phyloP scores from a whole-genome alignment of 2,113 vertebrate genomes.

The Poecile atricapillus region DNA sequence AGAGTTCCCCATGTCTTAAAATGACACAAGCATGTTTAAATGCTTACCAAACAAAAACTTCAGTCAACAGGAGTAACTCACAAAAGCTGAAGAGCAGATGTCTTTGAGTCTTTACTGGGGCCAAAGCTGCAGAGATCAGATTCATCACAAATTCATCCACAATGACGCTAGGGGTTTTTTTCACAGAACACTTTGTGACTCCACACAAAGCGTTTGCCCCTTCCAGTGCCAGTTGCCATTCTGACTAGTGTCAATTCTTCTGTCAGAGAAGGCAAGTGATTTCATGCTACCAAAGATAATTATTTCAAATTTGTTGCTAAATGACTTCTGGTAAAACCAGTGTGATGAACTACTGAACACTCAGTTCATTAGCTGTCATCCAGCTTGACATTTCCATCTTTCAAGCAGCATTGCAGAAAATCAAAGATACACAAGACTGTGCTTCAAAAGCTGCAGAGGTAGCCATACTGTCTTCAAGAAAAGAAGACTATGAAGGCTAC shows the following conservation, averaged over 20 bases:
- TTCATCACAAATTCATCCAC: background rate
- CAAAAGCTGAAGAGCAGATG: background rate
- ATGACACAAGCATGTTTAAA: background rate
- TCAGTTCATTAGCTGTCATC: constrained; percentile 69
- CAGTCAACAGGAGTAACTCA: background rate
- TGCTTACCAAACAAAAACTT: background rate
- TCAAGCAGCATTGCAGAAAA: constrained; percentile 71
- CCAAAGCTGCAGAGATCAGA: background rate
- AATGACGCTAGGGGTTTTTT: background rate
- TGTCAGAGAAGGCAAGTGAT: constrained; percentile 57
- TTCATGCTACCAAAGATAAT: constrained; percentile 63
- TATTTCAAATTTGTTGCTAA: constrained; percentile 31
- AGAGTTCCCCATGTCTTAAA: background rate
- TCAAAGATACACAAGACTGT: constrained; percentile 45
- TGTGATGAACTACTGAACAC: constrained; percentile 69
- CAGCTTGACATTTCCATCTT: constrained; percentile 71
- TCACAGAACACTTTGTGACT: background rate
- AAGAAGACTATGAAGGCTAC: constrained; percentile 36
- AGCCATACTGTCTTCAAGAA: constrained; percentile 36
- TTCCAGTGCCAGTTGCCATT: background rate
- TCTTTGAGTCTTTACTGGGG: background rate
- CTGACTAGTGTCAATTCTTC: constrained; percentile 35
- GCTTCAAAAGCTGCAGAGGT: constrained; percentile 24
- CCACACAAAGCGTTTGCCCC: background rate
- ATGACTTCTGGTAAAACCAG: constrained; percentile 69